These are phyloP conservation scores for Spialia ferax DNA, from an alignment of 2,888 invertebrate species.

Conservation along the genomic window DNA sequence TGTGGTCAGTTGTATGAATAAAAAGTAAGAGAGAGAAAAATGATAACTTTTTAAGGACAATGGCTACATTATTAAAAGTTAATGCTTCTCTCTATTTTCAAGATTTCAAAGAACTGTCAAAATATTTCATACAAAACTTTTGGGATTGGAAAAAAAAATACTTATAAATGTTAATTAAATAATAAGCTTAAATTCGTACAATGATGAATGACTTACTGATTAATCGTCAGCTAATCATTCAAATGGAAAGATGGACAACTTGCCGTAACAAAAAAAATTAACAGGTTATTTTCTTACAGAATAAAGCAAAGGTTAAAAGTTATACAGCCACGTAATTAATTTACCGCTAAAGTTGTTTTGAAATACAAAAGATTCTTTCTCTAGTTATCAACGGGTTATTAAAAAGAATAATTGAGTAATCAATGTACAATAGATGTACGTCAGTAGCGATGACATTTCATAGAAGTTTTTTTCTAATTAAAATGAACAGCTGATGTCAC, in stretches of 20 bases:
- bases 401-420: slow-evolving; percentile 28
- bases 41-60: too few relatives aligned
- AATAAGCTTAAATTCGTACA: neutral
- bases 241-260: neutral
- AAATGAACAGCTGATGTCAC: neutral
- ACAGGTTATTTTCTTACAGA: slow-evolving; percentile 14
- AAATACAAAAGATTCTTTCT: slow-evolving; percentile 23
- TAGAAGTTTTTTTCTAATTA: neutral
- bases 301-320: slow-evolving; percentile 25
- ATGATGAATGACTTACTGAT: neutral
- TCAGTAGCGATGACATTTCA: slow-evolving; percentile 14
- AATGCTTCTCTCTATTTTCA: too few relatives aligned
- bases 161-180: neutral
- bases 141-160: too few relatives aligned
- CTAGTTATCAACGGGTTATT: slow-evolving; percentile 22
- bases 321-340: slow-evolving; percentile 28
- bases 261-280: slow-evolving; percentile 13
- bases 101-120: too few relatives aligned
- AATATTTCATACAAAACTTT: too few relatives aligned
- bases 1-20: too few relatives aligned
- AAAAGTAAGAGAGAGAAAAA: too few relatives aligned
- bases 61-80: too few relatives aligned
- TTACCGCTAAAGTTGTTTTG: slow-evolving; percentile 10
- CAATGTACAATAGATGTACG: neutral
- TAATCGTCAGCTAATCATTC: slow-evolving; percentile 9